Evolutionary conservation across 2,113 vertebrate species (phyloP).

Genomic region (Craseonycteris thonglongyai): DNA sequence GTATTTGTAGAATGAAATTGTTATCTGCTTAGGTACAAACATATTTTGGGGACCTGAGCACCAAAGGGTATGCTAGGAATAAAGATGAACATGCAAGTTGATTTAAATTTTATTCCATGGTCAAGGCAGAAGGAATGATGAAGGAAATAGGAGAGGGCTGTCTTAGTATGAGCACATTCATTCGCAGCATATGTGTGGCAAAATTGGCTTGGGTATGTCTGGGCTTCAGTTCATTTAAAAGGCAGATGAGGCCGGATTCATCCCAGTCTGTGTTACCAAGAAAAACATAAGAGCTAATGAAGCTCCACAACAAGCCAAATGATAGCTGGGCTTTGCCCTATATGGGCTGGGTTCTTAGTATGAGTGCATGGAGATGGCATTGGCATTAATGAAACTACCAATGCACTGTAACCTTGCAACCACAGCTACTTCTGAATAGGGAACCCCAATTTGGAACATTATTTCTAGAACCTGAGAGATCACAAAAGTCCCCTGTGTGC

Average conservation of each 20-base stretch:
- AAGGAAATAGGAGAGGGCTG: background rate
- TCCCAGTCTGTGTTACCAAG: background rate
- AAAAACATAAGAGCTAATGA: background rate
- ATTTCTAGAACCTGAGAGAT: background rate
- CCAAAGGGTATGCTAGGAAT: background rate
- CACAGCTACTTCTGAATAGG: background rate
- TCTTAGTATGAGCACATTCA: background rate
- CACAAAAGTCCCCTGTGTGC: background rate
- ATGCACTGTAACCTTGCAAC: background rate
- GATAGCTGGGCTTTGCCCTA: background rate
- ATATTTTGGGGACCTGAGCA: background rate
- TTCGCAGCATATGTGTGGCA: background rate
- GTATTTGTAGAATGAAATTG: background rate
- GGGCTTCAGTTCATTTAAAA: constrained; percentile 18
- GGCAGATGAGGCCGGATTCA: background rate
- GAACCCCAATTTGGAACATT: background rate
- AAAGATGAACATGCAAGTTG: background rate
- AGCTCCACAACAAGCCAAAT: background rate
- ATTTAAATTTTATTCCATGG: background rate
- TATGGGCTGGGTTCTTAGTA: background rate
- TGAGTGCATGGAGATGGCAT: background rate
- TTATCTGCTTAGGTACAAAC: background rate
- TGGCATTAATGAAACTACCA: background rate
- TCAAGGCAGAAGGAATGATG: background rate
- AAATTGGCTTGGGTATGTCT: background rate